Percentiles rank a stretch among this genome's conserved stretches.
Evolutionary conservation across 2,888 invertebrate genomes (phyloP).

Genomic region (Lutraria lutraria): DNA sequence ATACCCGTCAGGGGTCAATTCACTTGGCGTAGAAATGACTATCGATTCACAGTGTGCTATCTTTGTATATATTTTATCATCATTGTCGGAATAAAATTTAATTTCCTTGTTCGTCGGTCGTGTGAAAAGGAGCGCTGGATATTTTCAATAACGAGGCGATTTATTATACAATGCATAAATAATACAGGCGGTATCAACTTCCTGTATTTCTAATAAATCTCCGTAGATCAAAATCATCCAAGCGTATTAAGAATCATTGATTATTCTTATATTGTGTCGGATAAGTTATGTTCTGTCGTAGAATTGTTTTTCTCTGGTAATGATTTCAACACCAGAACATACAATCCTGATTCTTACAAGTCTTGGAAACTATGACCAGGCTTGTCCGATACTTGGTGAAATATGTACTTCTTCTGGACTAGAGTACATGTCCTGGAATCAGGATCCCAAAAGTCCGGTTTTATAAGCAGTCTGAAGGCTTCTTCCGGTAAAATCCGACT

Average conservation of each 20-base stretch:
- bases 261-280: background rate
- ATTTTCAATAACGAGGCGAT: background rate
- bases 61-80: background rate
- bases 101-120: background rate
- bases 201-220: constrained; percentile 12
- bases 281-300: background rate
- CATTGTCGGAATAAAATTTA: constrained; percentile 1
- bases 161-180: background rate
- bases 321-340: no score
- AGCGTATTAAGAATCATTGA: background rate
- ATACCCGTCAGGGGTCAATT: background rate
- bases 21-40: background rate
- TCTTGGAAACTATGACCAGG: no score
- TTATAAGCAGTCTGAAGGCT: no score
- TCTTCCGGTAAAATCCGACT: no score
- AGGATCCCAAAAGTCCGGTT: no score
- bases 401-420: no score
- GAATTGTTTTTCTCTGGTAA: no score
- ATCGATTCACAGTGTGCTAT: background rate
- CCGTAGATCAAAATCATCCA: background rate
- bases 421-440: no score
- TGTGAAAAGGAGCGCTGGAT: background rate
- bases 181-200: background rate
- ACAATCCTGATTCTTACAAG: no score
- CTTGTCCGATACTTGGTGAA: no score